These are phyloP conservation scores for Lordiphosa collinella DNA, from an alignment of 1,140 invertebrate genomes.

Conservation along the genomic window DNA sequence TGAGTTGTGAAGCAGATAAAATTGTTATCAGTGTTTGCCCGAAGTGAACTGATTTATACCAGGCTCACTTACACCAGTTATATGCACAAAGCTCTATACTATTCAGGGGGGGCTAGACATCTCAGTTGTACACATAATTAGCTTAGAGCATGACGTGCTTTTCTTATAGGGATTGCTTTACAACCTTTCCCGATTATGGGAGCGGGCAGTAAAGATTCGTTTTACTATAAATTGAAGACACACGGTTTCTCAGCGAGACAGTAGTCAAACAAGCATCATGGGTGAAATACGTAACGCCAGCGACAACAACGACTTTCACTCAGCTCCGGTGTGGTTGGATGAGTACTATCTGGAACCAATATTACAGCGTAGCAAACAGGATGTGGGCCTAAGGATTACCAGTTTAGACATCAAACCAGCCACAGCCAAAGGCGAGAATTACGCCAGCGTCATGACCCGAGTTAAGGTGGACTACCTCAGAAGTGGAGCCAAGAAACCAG, in stretches of 20 bases:
- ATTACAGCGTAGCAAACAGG: constrained; percentile 42
- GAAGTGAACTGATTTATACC: constrained; percentile 28
- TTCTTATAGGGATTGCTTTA: constrained; percentile 24
- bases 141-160: not conserved
- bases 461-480: constrained; percentile 38
- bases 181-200: constrained; percentile 23
- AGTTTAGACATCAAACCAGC: constrained; percentile 61
- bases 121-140: constrained; percentile 8
- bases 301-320: constrained; percentile 32
- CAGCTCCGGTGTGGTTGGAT: constrained; percentile 60
- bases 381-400: constrained; percentile 36
- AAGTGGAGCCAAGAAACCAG: constrained; percentile 14
- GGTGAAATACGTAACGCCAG: constrained; percentile 31
- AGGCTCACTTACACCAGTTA: constrained; percentile 32
- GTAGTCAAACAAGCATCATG: constrained; percentile 28
- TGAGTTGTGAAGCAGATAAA: constrained; percentile 24
- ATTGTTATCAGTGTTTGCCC: not conserved
- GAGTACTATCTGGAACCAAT: constrained; percentile 54
- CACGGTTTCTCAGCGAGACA: constrained; percentile 1
- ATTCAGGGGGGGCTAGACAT: too few species aligned
- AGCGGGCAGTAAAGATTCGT: not conserved
- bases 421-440: constrained; percentile 73
- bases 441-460: constrained; percentile 75
- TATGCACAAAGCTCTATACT: not conserved
- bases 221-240: constrained; percentile 35